Evolutionary conservation across 2,113 vertebrate species (phyloP).

Genomic region (Falco punctatus): DNA sequence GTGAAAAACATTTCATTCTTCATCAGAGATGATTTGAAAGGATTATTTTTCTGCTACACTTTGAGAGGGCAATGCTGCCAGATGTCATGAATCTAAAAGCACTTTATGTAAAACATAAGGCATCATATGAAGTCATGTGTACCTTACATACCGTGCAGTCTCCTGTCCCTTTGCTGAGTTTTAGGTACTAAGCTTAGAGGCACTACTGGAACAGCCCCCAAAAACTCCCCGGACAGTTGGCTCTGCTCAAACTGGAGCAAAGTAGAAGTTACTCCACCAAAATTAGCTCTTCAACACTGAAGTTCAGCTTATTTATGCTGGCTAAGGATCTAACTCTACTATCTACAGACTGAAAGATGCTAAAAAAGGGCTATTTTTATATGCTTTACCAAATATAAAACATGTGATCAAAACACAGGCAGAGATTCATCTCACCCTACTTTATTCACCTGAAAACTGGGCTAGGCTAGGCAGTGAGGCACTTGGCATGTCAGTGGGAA

Average conservation of each 20-base stretch:
- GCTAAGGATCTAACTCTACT: not conserved
- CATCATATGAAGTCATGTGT: not conserved
- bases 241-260: not conserved
- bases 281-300: not conserved
- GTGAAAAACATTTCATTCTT: not conserved
- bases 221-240: not conserved
- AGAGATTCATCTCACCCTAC: conserved; percentile 26
- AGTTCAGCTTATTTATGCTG: not conserved
- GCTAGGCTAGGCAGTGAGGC: not conserved
- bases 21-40: not conserved
- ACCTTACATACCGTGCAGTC: not conserved
- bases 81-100: not conserved
- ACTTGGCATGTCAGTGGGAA: rapidly evolving
- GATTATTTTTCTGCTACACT: not conserved
- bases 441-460: conserved; percentile 39
- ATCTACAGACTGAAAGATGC: not conserved
- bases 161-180: not conserved
- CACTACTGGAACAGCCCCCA: not conserved
- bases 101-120: not conserved
- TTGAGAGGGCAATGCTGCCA: not conserved
- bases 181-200: not conserved
- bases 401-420: not conserved
- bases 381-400: conserved; percentile 12
- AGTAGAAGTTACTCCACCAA: not conserved
- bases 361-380: not conserved